Base-by-base conservation (phyloP, 1,140 invertebrate species). In the Microplitis mediator region DNA sequence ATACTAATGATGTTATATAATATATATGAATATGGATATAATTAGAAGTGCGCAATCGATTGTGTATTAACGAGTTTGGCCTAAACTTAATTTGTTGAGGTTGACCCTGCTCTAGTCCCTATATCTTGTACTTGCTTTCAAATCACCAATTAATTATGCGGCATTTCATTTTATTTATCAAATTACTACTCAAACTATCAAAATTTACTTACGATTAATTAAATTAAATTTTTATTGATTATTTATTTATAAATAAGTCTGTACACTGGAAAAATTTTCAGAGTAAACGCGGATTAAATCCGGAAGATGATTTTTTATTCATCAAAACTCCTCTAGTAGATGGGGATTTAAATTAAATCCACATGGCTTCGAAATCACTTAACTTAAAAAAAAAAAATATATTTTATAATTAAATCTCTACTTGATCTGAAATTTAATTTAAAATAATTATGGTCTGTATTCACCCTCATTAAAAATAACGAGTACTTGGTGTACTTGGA, bases 61-160 rank as follows among this genome's bases (percentile, higher is more conserved):
- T 78, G 78, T 77, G 76, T 78, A 73, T 78, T 78, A 78, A 79
- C 76, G 72, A 82, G 77, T 84, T 82, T 85, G 85, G 85, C 83
- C 84, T 85, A 85, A 85, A 78, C 69, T 76, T 74, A 66, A 72
- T 77, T 76, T 52, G 71, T 79, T 75, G 76, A 77, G 76, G 76
- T 80, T 78, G 78, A 61, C 65, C 36, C 63, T 68, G 71, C 73
- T 73, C 64, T 71, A 64, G 61, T 70, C 67, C 61, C 76, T 69
- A 73, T 71, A 64, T 72, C 74, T 69, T 75, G 36, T 8, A 74
- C 13, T 50, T 13, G 71, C 50, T 74, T 65, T 58, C 50, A 67
- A 71, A 5, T 67, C 60, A 63, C 63, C 54, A 71, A 11, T 36
- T 69, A 73, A n/a, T 65, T n/a, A 36, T 69, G 60, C 35, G 50